These are phyloP conservation scores for Aeoliscus strigatus DNA, from an alignment of 2,797 vertebrate species.

Conservation along the genomic window DNA sequence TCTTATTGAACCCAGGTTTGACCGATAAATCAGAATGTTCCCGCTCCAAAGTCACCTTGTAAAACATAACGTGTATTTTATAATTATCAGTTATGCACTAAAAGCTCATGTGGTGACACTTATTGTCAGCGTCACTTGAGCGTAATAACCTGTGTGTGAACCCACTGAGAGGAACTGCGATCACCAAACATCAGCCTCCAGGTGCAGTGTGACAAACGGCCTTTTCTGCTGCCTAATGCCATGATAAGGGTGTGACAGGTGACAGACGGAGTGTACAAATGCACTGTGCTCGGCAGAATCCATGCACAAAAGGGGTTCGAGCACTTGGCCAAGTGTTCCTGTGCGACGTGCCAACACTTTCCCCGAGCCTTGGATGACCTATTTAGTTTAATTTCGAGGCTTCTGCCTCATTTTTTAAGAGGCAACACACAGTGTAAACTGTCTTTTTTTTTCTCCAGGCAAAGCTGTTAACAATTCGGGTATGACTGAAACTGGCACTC, in stretches of 20 bases:
- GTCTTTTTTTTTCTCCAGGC: constrained; percentile 47
- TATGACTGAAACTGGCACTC: constrained; percentile 64
- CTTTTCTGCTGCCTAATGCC: constrained; percentile 22
- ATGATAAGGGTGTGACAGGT: constrained; percentile 20
- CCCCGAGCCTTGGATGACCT: constrained; percentile 30
- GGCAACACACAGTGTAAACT: constrained; percentile 2
- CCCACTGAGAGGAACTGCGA: constrained; percentile 9
- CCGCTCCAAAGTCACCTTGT: neutral
- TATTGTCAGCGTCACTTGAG: neutral
- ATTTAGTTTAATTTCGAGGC: constrained; percentile 40
- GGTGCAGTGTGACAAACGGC: constrained; percentile 21
- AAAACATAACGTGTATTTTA: neutral
- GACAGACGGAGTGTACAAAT: constrained; percentile 28
- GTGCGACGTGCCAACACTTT: constrained; percentile 13
- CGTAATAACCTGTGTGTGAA: constrained; percentile 29
- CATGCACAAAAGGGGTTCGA: constrained; percentile 25
- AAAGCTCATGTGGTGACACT: neutral
- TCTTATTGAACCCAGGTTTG: too few species aligned
- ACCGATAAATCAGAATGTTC: neutral
- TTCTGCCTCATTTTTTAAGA: constrained; percentile 18
- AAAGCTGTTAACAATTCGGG: constrained; percentile 48
- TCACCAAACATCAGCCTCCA: constrained; percentile 25
- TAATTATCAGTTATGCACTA: neutral
- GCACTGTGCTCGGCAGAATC: constrained; percentile 16
- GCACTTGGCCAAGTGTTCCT: constrained; percentile 28